These are phyloP conservation scores for Argyrosomus japonicus DNA, from an alignment of 2,113 vertebrate genomes.

Conservation along the genomic window DNA sequence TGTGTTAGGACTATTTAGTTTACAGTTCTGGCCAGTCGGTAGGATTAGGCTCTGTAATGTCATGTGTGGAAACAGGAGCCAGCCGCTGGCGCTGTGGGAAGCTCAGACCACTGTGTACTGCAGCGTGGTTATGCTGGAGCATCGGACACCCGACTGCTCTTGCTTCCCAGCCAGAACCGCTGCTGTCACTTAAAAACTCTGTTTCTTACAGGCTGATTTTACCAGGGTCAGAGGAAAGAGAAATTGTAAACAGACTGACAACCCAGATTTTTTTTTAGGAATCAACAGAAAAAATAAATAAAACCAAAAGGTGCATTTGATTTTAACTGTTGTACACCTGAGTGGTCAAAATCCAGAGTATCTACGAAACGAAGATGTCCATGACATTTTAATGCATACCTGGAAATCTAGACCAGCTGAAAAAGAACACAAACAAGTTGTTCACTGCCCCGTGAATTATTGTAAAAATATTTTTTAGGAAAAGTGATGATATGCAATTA, in stretches of 20 bases:
- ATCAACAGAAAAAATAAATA: background rate
- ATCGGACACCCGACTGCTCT: constrained; percentile 58
- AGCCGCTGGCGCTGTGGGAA: constrained; percentile 74
- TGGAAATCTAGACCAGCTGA: background rate
- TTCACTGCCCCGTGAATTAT: no score
- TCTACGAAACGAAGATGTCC: no score
- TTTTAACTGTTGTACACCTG: background rate
- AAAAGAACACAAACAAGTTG: background rate
- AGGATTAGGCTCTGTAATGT: constrained; percentile 75
- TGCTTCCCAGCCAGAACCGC: constrained; percentile 53
- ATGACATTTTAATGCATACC: background rate
- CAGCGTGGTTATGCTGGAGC: constrained; percentile 59
- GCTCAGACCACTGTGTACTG: constrained; percentile 69
- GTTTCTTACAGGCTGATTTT: constrained; percentile 19
- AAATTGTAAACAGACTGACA: constrained; percentile 24
- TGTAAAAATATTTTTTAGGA: no score
- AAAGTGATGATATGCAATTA: no score
- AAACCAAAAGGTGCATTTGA: background rate
- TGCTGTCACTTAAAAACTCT: constrained; percentile 43
- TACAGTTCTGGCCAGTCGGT: constrained; percentile 75
- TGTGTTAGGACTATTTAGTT: constrained; percentile 72
- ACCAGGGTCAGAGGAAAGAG: constrained; percentile 15
- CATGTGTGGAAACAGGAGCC: constrained; percentile 79
- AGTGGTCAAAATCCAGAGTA: background rate
- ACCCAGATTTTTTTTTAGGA: background rate